Conservation (phyloP, 2,113 vertebrate species). For the Rhipidura dahli region DNA sequence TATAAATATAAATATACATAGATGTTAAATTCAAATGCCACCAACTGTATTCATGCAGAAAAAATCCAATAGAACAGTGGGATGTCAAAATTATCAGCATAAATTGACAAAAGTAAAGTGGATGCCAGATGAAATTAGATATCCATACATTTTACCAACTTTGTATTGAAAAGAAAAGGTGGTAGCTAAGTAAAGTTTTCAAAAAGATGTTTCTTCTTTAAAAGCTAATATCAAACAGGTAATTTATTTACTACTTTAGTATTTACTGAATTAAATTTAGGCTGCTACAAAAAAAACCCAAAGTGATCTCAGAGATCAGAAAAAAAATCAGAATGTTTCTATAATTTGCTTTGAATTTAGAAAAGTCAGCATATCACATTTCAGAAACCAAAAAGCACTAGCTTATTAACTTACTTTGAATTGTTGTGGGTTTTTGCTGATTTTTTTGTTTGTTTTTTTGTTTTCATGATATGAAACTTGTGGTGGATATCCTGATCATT, state of each 20-base stretch:
- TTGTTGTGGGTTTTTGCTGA: accelerated
- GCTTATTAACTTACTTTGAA: not conserved
- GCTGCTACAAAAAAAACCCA: not conserved
- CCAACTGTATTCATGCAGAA: not conserved
- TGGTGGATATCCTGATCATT: not conserved
- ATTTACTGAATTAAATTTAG: not conserved
- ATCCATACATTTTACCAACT: not conserved
- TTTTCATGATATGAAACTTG: not conserved
- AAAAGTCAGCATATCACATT: not conserved
- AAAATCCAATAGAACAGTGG: not conserved
- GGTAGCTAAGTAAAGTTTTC: not conserved
- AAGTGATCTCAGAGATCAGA: not conserved
- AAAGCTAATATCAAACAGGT: not conserved
- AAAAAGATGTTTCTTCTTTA: not conserved
- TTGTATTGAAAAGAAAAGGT: not conserved
- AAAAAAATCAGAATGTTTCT: not conserved
- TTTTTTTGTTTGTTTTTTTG: not conserved
- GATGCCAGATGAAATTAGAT: not conserved
- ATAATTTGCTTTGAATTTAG: not conserved
- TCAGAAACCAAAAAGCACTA: not conserved
- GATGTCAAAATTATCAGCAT: not conserved
- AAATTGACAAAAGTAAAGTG: not conserved
- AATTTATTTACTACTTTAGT: not conserved
- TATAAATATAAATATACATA: not conserved
- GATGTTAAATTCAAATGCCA: not conserved